These are phyloP conservation scores for Merluccius polli DNA, from an alignment of 2,797 vertebrate species.

Conservation along the genomic window DNA sequence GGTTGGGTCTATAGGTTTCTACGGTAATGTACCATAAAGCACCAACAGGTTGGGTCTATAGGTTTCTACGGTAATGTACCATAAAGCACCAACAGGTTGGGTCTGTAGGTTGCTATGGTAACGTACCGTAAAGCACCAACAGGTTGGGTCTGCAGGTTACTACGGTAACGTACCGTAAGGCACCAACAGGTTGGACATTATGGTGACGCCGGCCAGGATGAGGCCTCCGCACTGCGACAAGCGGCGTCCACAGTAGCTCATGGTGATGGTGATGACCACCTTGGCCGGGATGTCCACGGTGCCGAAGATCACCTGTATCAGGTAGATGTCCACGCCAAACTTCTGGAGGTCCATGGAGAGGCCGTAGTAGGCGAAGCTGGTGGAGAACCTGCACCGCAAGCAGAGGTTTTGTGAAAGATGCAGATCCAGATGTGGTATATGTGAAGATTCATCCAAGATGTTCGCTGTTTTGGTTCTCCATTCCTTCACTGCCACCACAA, in stretches of 20 bases:
- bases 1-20: too few relatives aligned
- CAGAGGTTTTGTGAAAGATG: neutral
- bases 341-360: slow-evolving; percentile 88
- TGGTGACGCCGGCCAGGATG: slow-evolving; percentile 74
- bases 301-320: slow-evolving; percentile 93
- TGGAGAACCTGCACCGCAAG: slow-evolving; percentile 77
- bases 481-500: too few relatives aligned
- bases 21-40: too few relatives aligned
- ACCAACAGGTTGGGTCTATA: neutral
- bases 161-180: slow-evolving; percentile 73
- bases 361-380: slow-evolving; percentile 89
- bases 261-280: slow-evolving; percentile 70
- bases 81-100: too few relatives aligned
- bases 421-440: neutral
- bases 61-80: too few relatives aligned
- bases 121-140: slow-evolving; percentile 59
- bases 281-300: slow-evolving; percentile 89
- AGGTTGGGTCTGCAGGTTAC: slow-evolving; percentile 60
- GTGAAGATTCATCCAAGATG: too few relatives aligned
- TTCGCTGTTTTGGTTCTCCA: too few relatives aligned
- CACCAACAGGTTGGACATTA: slow-evolving; percentile 81
- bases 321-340: slow-evolving; percentile 85
- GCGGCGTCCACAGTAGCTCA: slow-evolving; percentile 82
- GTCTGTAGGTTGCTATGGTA: neutral
- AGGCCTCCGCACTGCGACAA: slow-evolving; percentile 75